Conservation (phyloP, 2,888 invertebrate genomes). For the Rhagophthalmus giganteus region DNA sequence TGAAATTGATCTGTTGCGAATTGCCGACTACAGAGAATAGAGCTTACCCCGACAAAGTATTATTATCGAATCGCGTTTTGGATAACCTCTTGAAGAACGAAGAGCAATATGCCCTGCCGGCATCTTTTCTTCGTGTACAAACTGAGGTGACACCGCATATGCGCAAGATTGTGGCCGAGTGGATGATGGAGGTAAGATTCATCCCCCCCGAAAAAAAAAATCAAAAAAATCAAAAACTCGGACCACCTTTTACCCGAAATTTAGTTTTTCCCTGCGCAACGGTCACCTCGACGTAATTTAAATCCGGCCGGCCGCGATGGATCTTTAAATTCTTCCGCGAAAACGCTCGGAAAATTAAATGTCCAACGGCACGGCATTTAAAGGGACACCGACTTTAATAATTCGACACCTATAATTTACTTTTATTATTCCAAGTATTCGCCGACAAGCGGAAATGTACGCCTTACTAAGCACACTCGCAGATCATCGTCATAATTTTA, state of each 20-base stretch:
- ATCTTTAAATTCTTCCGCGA: conserved; percentile 21
- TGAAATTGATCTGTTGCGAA: conserved; percentile 53
- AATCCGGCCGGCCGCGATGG: too few species aligned
- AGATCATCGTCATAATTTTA: conserved; percentile 1
- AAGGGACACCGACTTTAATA: too few species aligned
- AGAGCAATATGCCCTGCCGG: conserved; percentile 77
- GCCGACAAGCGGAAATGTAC: conserved; percentile 22
- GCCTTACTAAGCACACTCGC: conserved; percentile 27
- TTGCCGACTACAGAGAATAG: conserved; percentile 46
- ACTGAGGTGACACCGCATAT: conserved; percentile 86
- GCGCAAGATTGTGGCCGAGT: conserved; percentile 90
- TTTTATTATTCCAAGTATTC: conserved; percentile 27
- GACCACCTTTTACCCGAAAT: conserved; percentile 9
- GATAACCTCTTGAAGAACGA: conserved; percentile 82
- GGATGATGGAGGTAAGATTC: conserved; percentile 92
- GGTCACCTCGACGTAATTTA: conserved; percentile 8
- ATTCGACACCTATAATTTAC: too few species aligned
- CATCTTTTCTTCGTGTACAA: conserved; percentile 84
- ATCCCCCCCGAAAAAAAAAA: too few species aligned
- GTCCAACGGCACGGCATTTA: too few species aligned
- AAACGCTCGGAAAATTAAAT: conserved; percentile 20
- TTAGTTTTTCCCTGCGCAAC: background rate
- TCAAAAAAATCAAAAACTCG: too few species aligned
- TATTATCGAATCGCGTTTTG: conserved; percentile 78
- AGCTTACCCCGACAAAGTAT: conserved; percentile 68